These are phyloP conservation scores for Percopsis omiscomaycus DNA, from an alignment of 2,797 vertebrate species.

Conservation along the genomic window DNA sequence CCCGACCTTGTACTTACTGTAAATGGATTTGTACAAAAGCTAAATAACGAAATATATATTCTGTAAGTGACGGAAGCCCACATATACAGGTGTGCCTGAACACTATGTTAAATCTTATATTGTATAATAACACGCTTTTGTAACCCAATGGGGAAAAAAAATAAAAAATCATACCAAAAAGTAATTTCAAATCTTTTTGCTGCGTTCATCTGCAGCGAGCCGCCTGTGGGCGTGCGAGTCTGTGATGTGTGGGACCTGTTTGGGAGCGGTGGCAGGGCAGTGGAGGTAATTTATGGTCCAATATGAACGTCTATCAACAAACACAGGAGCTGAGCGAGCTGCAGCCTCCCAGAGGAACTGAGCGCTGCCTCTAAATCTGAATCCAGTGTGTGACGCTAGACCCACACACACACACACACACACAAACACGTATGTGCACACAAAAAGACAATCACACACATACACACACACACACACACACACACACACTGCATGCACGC, in stretches of 20 bases:
- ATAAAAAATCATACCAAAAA: background rate
- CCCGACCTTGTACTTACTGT: no score
- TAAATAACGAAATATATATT: no score
- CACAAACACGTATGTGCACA: no score
- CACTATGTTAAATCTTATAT: no score
- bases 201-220: slow-evolving; percentile 37
- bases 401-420: no score
- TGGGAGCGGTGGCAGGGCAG: slow-evolving; percentile 56
- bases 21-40: no score
- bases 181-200: slow-evolving; percentile 21
- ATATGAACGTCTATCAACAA: slow-evolving; percentile 72
- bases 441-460: no score
- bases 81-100: no score
- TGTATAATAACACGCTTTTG: no score
- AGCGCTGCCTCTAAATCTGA: slow-evolving; percentile 49
- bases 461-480: no score
- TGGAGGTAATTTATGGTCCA: slow-evolving; percentile 72
- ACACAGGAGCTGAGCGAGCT: background rate
- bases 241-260: slow-evolving; percentile 59
- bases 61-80: no score
- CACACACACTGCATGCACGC: slow-evolving; percentile 11
- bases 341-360: slow-evolving; percentile 20
- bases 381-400: no score
- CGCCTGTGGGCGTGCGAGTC: slow-evolving; percentile 39
- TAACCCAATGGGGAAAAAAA: background rate